A percentile compares a stretch with the other conserved stretches of the same genome.
Conservation (phyloP, 1,140 invertebrate genomes). For the fruit fly (Drosophila melanogaster) region Release_6_plus_ISO1_MT NT_033779.5:9127501-9128000, state of each 20-base stretch:
- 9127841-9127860: background rate
- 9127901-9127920: background rate
- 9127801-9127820: conserved; percentile 31
- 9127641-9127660: conserved; percentile 5
- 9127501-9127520: too few relatives aligned
- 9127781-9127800: conserved; percentile 33
- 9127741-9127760: conserved; percentile 38
- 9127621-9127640: conserved; percentile 72
- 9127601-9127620: conserved; percentile 2
- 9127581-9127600: background rate
- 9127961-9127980: background rate
- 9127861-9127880: background rate
- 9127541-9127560: too few relatives aligned
- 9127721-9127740: conserved; percentile 6
- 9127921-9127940: conserved; percentile 1
- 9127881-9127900: background rate
- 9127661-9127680: conserved; percentile 43
- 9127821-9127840: conserved; percentile 14
- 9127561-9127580: too few relatives aligned
- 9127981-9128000: too few relatives aligned
- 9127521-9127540: too few relatives aligned
- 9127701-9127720: conserved; percentile 2
- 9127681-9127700: conserved; percentile 21
- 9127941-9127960: background rate
- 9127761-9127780: conserved; percentile 38